Evolutionary conservation across 2,888 invertebrate genomes (phyloP), one percentile per base, ranked within the genome.

Genomic region (Shargacucullia verbasci): DNA sequence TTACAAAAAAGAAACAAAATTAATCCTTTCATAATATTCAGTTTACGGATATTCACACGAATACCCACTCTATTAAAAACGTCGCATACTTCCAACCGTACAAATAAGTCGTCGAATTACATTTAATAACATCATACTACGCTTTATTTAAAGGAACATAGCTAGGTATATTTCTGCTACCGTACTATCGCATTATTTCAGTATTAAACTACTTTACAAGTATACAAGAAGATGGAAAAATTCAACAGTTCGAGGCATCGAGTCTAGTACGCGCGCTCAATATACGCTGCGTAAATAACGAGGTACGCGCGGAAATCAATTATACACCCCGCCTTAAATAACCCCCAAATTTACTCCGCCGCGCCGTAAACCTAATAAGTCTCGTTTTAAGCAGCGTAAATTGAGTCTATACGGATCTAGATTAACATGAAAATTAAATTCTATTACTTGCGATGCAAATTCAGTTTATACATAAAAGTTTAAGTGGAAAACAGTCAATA

Each of bases 121-220:
- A 88, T 84, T 79, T 74, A 81, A 55, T 82, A 87, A 87, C 86
- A 87, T 85, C 83, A 73, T 80, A 78, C 90, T 89, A 90, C 88
- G 46, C 59, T 82, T 82, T 72, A 76, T 70, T 78, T 75, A 78
- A 88, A 88, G 88, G 87, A 90, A 90, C 90, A 88, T 90, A 89
- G 83, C 91, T 91, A 92, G 78, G 82, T 83, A 87, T 87, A 87
- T 82, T 82, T 85, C 80, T 70, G 79, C 91, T 91, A 91, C 90
- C 73, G 76, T 78, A 82, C 87, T 90, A 89, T 87, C 75, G 75
- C 75, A 76, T 67, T 76, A 80, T 76, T 82, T 83, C 82, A 80
- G 81, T 84, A 81, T 81, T 79, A 82, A 80, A 69, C 89, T 91
- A 91, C 89, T 87, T 89, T 89, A 91, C 88, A 89, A 88, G 87